A percentile compares a stretch with the other conserved stretches of the same genome.
Conservation (phyloP, 1,140 invertebrate genomes). For the Paramacrobiotus metropolitanus region DNA sequence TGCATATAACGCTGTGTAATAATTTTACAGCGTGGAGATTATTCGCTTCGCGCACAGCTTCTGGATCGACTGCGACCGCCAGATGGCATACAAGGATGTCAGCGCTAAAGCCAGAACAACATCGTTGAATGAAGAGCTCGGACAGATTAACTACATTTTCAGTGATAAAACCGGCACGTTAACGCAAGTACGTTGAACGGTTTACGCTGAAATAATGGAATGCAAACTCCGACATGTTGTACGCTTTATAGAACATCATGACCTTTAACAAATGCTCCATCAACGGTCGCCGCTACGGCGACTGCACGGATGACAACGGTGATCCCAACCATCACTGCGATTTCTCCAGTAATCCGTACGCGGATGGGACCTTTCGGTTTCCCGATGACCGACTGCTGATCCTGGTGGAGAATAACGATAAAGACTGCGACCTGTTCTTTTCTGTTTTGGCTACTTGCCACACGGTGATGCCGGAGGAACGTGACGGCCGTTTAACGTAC, state of each 20-base stretch:
- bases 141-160: conserved; percentile 98
- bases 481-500: conserved; percentile 46
- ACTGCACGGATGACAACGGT: conserved; percentile 60
- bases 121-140: conserved; percentile 91
- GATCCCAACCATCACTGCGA: conserved; percentile 48
- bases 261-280: conserved; percentile 98
- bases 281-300: conserved; percentile 68
- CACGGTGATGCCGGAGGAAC: conserved; percentile 84
- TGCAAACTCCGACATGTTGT: too few species aligned
- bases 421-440: conserved; percentile 60
- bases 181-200: conserved; percentile 56
- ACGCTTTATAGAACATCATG: conserved; percentile 76
- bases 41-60: conserved; percentile 89
- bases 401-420: conserved; percentile 43
- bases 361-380: conserved; percentile 75
- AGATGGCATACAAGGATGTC: conserved; percentile 72
- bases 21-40: conserved; percentile 45
- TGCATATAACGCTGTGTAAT: background rate
- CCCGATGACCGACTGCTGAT: conserved; percentile 67
- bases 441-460: conserved; percentile 68
- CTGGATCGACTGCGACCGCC: conserved; percentile 78
- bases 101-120: conserved; percentile 87
- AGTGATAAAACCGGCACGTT: conserved; percentile 97
- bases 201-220: too few species aligned
- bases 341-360: conserved; percentile 76